phyloP scores from a whole-genome alignment of 1,140 invertebrate genomes.

The Mya arenaria region DNA sequence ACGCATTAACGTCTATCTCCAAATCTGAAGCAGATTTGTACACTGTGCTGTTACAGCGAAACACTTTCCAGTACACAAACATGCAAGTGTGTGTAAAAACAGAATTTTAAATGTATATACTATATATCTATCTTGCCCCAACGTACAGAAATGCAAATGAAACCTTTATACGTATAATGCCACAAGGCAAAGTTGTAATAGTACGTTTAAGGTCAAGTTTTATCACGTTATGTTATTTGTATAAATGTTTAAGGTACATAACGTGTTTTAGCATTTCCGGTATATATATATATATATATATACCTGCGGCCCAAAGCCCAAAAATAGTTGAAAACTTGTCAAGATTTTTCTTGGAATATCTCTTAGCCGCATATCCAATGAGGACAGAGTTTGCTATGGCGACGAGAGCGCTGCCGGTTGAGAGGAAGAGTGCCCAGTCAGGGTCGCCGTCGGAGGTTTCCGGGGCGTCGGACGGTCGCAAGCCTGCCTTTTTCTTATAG shows the following conservation, averaged over 20 bases:
- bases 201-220: too few species aligned
- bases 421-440: conserved; percentile 31
- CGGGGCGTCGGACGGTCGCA: conserved; percentile 37
- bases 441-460: conserved; percentile 42
- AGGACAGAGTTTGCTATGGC: conserved; percentile 7
- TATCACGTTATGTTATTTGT: too few species aligned
- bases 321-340: conserved; percentile 15
- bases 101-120: too few species aligned
- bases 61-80: too few species aligned
- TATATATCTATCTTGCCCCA: too few species aligned
- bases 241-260: too few species aligned
- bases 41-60: too few species aligned
- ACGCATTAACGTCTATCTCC: conserved; percentile 39
- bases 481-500: conserved; percentile 49
- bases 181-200: too few species aligned
- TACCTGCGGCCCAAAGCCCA: conserved; percentile 4
- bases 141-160: too few species aligned
- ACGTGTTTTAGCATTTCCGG: too few species aligned
- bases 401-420: conserved; percentile 5
- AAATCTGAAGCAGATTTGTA: background rate
- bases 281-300: background rate
- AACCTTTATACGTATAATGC: too few species aligned
- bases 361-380: background rate
- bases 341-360: background rate
- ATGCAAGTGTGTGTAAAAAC: too few species aligned